Evolutionary conservation across 2,797 vertebrate genomes (phyloP), one percentile per base, ranked within the genome.

Genomic region (Gymnocypris eckloni): DNA sequence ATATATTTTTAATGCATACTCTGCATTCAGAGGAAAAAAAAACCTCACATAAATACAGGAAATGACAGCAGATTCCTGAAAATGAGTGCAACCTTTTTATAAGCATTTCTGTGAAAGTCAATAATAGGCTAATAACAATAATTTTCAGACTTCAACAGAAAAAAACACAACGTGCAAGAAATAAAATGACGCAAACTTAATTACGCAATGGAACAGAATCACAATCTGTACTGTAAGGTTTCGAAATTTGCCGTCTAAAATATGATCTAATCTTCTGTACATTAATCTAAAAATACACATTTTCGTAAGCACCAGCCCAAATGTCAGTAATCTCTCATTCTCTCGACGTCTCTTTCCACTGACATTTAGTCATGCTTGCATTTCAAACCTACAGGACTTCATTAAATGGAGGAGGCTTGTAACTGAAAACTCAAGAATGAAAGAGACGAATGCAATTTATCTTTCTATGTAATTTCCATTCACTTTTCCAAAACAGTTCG

Each of bases 321-420:
- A 93, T 93, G 93, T 94, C 93, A 94, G 84, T 87, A 61, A 85
- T 87, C 83, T 94, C 83, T 90, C 84, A 72, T 84, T 88, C 15
- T 76, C 83, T 90, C 87, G 81, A 85, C 87, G 13, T 89, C 81
- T 86, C 91, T 95, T 92, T 95, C 94, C 95, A 90, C 91, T 95
- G 95, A 95, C 94, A 94, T 96, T 95, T 94, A 71, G 67, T 73
- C 33, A 54, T 88, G 54, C 88, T 83, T 91, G 83, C 90, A 89
- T 90, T 83, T 90, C 85, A 92, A 90, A 89, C 87, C 88, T 83
- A 85, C 87, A 83, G 71, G 80, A 80, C 84, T 83, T 83, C 80
- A 85, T 87, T 79, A 69, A 82, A 77, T 66, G 73, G 79, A 88
- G 75, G 79, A 88, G 85, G 43, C 67, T 84, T 84, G 28, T 67